Evolutionary conservation across 2,797 vertebrate species (phyloP), one percentile per base, ranked within the genome.

Genomic region (Oryzias sinensis): DNA sequence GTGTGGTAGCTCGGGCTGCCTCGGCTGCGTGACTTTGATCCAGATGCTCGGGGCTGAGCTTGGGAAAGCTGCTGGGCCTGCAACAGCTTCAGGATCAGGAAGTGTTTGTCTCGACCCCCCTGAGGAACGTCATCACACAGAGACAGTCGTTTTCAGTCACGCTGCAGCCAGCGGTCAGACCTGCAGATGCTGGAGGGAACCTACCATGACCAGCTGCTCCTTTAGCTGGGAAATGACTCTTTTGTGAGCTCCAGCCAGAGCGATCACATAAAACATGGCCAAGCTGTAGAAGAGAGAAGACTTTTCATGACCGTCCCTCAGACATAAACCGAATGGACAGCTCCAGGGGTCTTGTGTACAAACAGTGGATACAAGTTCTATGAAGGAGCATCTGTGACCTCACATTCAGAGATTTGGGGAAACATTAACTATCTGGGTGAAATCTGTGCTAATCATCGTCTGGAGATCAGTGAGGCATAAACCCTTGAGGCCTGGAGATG

Each of bases 191-290:
- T 0, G 13, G 7, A 49, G 9, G 24, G 24, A 65, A 80, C 94
- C 90, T 82, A 99, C 97, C 95, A 95, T 87, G 41, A 50, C 86
- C 22, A 99, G 90, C 62, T 98, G 96, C 14, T 98, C 94, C 70
- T 92, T 90, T 17, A 99, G 92, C 56, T 96, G 95, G 17, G 91
- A 74, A 4, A 98, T 93, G 43, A 95, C 93, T 25, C 65, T 91
- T 76, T 94, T 96, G 82, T 99, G 94, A 6, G 96, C 97, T 79
- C 93, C 91, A 6, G 96, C 95, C 51, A 98, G 78, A 3, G 97
- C 97, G 2, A 98, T 94, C 69, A 95, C 86, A 76, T 98, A 99
- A 79, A 97, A 95, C 95, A 99, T 94, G 52, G 93, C 1, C 45
- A 99, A 88, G 82, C 97, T 99, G 88, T 24, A 86, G 42, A 50